Evolutionary conservation across 2,113 vertebrate genomes (phyloP).

Genomic region (Equus przewalskii): DNA sequence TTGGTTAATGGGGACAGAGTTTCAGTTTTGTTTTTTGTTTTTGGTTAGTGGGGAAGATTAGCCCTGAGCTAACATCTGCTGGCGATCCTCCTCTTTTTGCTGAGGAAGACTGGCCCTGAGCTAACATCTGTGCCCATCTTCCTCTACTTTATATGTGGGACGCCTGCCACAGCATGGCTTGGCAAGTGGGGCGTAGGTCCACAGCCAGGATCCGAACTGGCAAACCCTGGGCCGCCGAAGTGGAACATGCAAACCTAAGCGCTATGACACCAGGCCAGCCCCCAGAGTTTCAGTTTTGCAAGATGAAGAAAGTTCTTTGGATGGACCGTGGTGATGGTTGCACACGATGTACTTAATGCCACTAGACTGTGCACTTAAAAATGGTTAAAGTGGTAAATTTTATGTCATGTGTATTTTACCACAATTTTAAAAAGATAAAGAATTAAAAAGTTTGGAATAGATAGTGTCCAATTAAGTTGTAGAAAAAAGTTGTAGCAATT

Average conservation of each 20-base stretch:
- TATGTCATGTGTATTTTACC: not conserved
- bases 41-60: no score
- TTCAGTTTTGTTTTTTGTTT: not conserved
- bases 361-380: not conserved
- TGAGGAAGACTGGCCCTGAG: no score
- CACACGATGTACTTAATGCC: not conserved
- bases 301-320: not conserved
- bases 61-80: no score
- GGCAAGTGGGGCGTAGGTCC: no score
- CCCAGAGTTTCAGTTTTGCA: not conserved
- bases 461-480: not conserved
- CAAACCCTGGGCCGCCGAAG: no score
- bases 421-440: not conserved
- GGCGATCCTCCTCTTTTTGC: no score
- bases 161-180: no score
- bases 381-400: not conserved
- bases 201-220: no score
- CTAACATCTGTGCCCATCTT: no score
- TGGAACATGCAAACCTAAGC: no score
- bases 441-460: not conserved
- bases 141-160: no score
- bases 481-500: not conserved
- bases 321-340: not conserved
- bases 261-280: no score
- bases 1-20: not conserved